Evolutionary conservation across 2,113 vertebrate species (phyloP).

Genomic region (Spermophilus dauricus): DNA sequence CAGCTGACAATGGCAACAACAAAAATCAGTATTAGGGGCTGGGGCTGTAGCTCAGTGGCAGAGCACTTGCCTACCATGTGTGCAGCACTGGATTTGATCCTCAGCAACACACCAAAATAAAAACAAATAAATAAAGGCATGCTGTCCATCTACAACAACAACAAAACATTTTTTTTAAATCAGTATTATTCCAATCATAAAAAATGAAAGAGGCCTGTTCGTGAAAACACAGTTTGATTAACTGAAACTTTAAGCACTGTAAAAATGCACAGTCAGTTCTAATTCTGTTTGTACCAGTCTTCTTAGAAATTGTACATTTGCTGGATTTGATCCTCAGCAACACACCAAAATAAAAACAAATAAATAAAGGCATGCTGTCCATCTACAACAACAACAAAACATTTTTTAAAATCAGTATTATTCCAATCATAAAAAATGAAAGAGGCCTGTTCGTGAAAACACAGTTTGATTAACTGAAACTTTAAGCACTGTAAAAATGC

Average conservation of each 20-base stretch:
- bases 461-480: neutral
- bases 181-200: neutral
- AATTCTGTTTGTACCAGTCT: conserved; percentile 34
- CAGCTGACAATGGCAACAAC: neutral
- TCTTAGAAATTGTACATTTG: conserved; percentile 22
- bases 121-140: too few relatives aligned
- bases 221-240: conserved; percentile 20
- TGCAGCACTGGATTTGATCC: too few relatives aligned
- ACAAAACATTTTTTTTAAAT: too few relatives aligned
- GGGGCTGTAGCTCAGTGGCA: too few relatives aligned
- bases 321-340: too few relatives aligned
- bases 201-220: neutral
- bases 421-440: neutral
- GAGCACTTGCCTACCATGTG: too few relatives aligned
- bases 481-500: neutral
- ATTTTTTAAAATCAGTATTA: too few relatives aligned
- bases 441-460: conserved; percentile 20
- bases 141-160: too few relatives aligned
- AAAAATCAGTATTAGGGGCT: neutral
- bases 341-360: too few relatives aligned
- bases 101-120: too few relatives aligned
- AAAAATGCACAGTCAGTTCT: neutral
- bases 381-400: too few relatives aligned
- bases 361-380: too few relatives aligned
- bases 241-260: neutral